Conservation (phyloP, 2,113 vertebrate species). For the Sinocyclocheilus grahami region DNA sequence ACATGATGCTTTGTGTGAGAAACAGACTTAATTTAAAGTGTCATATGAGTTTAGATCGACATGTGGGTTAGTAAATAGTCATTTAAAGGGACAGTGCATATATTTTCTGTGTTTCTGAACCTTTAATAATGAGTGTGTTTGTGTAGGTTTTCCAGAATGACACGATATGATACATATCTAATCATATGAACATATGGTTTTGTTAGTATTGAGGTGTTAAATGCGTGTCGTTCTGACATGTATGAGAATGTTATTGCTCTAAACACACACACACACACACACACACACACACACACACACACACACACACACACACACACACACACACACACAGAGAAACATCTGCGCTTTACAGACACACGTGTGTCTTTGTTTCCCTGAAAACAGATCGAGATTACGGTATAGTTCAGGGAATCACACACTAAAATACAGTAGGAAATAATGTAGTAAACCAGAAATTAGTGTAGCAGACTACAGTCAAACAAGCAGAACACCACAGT, state of each 20-base stretch:
- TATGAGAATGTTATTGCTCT: not conserved
- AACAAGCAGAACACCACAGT: too few species aligned
- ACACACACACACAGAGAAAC: constrained; percentile 60
- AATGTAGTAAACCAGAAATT: too few species aligned
- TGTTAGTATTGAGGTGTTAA: not conserved
- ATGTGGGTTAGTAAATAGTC: not conserved
- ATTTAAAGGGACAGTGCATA: not conserved
- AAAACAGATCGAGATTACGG: constrained; percentile 76
- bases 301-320: not conserved
- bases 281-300: too few species aligned
- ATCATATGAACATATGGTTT: not conserved
- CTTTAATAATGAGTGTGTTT: not conserved
- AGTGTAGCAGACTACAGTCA: too few species aligned
- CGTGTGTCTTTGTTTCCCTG: constrained; percentile 84
- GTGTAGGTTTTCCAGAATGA: constrained; percentile 93
- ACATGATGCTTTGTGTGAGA: too few species aligned
- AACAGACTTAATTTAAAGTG: not conserved
- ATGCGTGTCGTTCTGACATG: not conserved
- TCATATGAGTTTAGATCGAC: not conserved
- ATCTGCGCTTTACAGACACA: constrained; percentile 82
- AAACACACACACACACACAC: not conserved
- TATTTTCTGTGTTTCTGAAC: not conserved
- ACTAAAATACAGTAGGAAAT: too few species aligned
- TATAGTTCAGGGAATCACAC: too few species aligned
- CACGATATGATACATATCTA: not conserved